Evolutionary conservation across 1,140 invertebrate species (phyloP).

Genomic region (Brachystomella parvula): DNA sequence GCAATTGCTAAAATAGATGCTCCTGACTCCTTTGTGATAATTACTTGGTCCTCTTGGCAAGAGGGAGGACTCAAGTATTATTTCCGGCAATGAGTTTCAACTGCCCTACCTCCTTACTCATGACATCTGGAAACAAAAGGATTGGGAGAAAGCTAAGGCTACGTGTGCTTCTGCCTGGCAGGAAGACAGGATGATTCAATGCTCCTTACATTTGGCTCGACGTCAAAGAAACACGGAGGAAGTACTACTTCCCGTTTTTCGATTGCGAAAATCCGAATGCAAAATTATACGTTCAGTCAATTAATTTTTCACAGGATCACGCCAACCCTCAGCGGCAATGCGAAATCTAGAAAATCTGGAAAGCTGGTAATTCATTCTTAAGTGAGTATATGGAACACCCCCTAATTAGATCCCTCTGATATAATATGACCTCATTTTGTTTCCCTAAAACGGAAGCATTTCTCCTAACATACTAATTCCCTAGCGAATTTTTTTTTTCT

Average conservation of each 20-base stretch:
- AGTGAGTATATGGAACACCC: too few relatives aligned
- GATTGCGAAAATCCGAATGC: background rate
- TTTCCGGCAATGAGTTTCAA: background rate
- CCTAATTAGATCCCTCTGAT: too few relatives aligned
- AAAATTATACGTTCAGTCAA: too few relatives aligned
- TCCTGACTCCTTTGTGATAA: slow-evolving; percentile 8
- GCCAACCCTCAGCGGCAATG: too few relatives aligned
- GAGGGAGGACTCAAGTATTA: background rate
- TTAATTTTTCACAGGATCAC: too few relatives aligned
- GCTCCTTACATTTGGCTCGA: background rate
- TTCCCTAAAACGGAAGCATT: background rate
- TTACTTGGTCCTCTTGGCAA: background rate
- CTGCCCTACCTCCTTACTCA: background rate
- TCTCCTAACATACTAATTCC: background rate
- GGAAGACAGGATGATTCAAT: background rate
- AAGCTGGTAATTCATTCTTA: too few relatives aligned
- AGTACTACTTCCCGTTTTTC: background rate
- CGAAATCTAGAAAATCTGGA: too few relatives aligned
- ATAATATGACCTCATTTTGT: too few relatives aligned
- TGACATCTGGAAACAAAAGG: background rate
- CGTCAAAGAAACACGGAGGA: background rate
- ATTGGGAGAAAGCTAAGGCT: background rate
- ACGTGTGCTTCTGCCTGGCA: background rate
- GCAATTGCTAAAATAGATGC: slow-evolving; percentile 6
- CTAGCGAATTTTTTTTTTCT: background rate